Evolutionary conservation across 2,797 vertebrate species (phyloP), one percentile per base, ranked within the genome.

Genomic region (Distichodus sexfasciatus): DNA sequence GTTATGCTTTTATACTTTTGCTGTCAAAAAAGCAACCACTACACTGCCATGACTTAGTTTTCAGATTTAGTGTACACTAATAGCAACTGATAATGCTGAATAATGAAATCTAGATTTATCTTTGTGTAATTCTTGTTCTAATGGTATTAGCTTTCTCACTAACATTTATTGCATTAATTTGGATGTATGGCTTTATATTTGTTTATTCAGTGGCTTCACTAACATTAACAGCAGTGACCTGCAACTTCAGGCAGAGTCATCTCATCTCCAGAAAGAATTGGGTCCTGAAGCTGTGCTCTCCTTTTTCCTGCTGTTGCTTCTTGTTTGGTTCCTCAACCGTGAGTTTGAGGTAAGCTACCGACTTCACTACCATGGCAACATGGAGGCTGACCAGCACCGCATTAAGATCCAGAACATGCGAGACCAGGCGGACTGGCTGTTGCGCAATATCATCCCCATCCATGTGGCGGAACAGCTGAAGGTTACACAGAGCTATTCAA

Each of bases 281-380:
- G 85, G 94, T 46, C 89, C 90, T 35, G 96, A 99, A 74, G 89
- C 91, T 9, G 75, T 92, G 50, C 86, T 98, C 53, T 91, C 94
- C 63, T 92, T 95, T 84, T 94, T 95, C 77, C 89, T 98, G 47
- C 92, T 98, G 21, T 93, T 99, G 0, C 91, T 98, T 35, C 85
- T 99, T 15, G 94, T 99, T 70, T 99, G 97, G 97, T 97, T 99
- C 84, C 91, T 99, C 77, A 98, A 98, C 76, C 93, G 95, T 0
- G 97, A 99, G 84, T 95, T 98, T 0, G 96, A 99, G 82, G 94
- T 98, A 85, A 96, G 95, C 72, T 98, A 98, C 85, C 94, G 96
- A 2, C 93, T 99, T 7, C 95, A 98, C 89, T 99, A 98, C 88
- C 96, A 98, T 0, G 97, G 97, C 6, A 94, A 96, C 0, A 93